Percentiles rank a stretch among this genome's conserved stretches.
phyloP scores from a whole-genome alignment of 2,797 vertebrate genomes.

The Hapalemur alaotrensis region DNA sequence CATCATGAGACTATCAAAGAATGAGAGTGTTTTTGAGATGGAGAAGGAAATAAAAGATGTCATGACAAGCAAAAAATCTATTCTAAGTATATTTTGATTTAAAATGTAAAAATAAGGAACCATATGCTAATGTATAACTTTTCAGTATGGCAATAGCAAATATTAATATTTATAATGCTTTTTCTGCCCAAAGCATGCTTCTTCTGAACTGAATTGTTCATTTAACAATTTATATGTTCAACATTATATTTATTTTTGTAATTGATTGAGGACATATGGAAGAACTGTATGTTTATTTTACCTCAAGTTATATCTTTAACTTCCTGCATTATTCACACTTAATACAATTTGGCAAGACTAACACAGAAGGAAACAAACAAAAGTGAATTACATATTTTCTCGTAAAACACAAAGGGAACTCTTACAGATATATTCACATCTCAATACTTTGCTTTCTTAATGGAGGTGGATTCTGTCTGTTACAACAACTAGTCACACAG shows the following conservation, averaged over 20 bases:
- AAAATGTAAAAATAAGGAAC: conserved; percentile 4
- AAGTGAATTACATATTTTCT: background rate
- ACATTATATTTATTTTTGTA: conserved; percentile 8
- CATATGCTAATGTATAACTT: background rate
- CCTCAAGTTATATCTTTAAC: background rate
- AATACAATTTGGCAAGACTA: background rate
- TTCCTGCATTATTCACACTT: conserved; percentile 33
- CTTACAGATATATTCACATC: background rate
- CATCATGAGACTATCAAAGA: background rate
- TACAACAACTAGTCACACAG: background rate
- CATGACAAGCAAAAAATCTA: background rate
- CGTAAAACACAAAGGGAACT: background rate
- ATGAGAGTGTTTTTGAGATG: background rate
- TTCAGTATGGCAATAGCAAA: conserved; percentile 14
- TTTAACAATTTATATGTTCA: background rate
- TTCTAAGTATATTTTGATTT: background rate
- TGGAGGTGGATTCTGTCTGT: background rate
- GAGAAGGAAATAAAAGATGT: background rate
- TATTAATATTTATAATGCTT: conserved; percentile 37
- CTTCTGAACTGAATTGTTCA: background rate
- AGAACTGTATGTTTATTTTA: conserved; percentile 18
- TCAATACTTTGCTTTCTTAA: background rate
- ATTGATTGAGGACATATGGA: background rate
- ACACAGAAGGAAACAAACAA: background rate
- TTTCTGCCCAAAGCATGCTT: background rate